These are phyloP conservation scores for Laupala kohalensis DNA, from an alignment of 1,140 invertebrate species.

Conservation along the genomic window DNA sequence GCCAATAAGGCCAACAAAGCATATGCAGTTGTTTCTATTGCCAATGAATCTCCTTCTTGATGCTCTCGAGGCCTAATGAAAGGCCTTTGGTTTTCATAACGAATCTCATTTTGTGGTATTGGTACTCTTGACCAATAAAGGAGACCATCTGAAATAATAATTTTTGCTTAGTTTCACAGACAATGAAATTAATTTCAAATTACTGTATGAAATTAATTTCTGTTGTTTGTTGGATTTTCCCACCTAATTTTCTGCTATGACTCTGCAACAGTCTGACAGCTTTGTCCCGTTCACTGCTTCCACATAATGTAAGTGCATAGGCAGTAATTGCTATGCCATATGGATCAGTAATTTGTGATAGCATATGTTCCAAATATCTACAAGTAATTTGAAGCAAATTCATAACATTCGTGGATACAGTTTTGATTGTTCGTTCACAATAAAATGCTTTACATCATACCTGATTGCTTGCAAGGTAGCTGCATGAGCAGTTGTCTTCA, in stretches of 20 bases:
- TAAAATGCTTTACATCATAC: constrained; percentile 17
- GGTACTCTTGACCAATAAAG: constrained; percentile 33
- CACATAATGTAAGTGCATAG: constrained; percentile 32
- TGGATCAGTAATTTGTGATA: constrained; percentile 28
- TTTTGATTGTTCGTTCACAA: too few relatives aligned
- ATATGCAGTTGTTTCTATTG: constrained; percentile 43
- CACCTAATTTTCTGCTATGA: background rate
- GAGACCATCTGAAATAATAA: constrained; percentile 29
- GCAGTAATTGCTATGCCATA: constrained; percentile 37
- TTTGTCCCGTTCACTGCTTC: constrained; percentile 28
- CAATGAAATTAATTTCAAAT: background rate
- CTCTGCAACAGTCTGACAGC: constrained; percentile 25
- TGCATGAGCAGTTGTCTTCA: constrained; percentile 20
- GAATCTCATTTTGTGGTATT: constrained; percentile 26
- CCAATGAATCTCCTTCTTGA: constrained; percentile 30
- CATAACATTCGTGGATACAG: background rate
- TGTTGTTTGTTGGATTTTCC: background rate
- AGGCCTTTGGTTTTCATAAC: constrained; percentile 35
- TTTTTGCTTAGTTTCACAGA: background rate
- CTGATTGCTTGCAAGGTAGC: constrained; percentile 24
- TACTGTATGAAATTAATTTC: background rate
- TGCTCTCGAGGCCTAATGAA: constrained; percentile 32
- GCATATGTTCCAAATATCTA: constrained; percentile 31
- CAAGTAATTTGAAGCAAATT: too few relatives aligned
- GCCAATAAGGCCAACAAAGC: constrained; percentile 38